Evolutionary conservation across 2,888 invertebrate species (phyloP), one percentile per base, ranked within the genome.

Genomic region (Cheiracanthium punctorium): DNA sequence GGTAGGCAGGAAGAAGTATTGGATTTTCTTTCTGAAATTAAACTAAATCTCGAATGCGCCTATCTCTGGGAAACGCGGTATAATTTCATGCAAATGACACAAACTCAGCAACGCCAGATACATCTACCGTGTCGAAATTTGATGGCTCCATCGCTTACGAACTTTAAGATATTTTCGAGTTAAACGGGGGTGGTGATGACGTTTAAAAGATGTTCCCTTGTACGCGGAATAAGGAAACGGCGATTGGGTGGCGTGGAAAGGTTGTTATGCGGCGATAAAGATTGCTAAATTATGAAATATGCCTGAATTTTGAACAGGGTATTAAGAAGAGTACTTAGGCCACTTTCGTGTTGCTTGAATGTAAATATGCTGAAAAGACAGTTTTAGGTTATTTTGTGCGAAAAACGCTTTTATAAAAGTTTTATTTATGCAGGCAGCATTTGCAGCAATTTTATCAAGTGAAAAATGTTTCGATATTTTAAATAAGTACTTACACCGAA

Each of bases 31-130:
- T 73, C 24, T 41, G 14, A 58, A 58, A 58, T 58, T 58, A 58
- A 58, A 58, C 58, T 17, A 24, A 8, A 17, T 58, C 58, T 58
- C 58, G 58, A 24, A 24, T 24, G 58, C 17, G 5, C 24, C 5
- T 58, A 58, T 58, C 24, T 58, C 17, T 17, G 28, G 41, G 28
- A 58, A 69, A 58, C 65, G 64, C 76, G 76, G 72, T 76, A 75
- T 82, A 71, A 82, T 76, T 82, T 64, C 64, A 82, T 82, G 82
- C 72, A 82, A 76, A 82, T 82, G 76, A 48, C 37, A 48, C 71
- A 82, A 82, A 82, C 76, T 72, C 72, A 48, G 64, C 76, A 76
- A 8, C 41, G 70, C 75, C 82, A 75, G 28, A 14, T 29, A 29
- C n/a, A n/a, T n/a, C n/a, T 37, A 24, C 41, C 5, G 30, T 17